Base-by-base conservation (phyloP, 1,140 invertebrate species). In the Solen grandis region DNA sequence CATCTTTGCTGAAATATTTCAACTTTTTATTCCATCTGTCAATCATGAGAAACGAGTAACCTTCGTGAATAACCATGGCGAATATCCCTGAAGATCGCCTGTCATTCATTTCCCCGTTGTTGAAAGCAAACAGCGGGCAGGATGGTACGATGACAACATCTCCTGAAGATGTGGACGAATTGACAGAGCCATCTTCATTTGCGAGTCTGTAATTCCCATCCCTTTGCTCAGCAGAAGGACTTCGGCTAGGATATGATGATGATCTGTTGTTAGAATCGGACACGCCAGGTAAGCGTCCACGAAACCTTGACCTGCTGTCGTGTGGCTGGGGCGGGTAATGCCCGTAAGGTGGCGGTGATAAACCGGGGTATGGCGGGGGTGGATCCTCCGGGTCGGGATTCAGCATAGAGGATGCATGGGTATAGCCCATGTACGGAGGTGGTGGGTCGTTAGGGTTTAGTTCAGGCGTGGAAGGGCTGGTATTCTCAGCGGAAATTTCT, bases 11-110 rank as follows among this genome's bases (percentile, higher is more conserved):
- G 50, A 80, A 80, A 65, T 80, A 73, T 55, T 80, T 80, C 27
- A 80, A 54, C 22, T 73, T 72, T 19, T 62, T 59, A 62, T 80
- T 80, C 77, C 77, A 80, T 46, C 77, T 46, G 33, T 80, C 77
- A 36, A 80, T 57, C 14, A 80, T 36, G n/a, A 80, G 55, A 31
- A 80, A 80, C 52, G 35, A 25, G 41, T 73, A 38, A 3, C 19
- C 60, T 2, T 31, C 46, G 10, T 65, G 41, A 41, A 55, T 41
- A 5, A 60, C 38, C 16, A 80, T 5, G 33, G 68, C 66, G 27
- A 80, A 72, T 62, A 80, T 72, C 52, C 77, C 77, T 5, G 68
- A 50, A 2, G 38, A 27, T 54, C 77, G 25, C 41, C 38, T 72
- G 57, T 80, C 77, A 65, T 72, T 70, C 5, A 55, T 46, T 57